Evolutionary conservation across 30 jellyfish, hydroid and myxozoan species (phyloP).

Genomic region (Nemopilema nomurai): DNA sequence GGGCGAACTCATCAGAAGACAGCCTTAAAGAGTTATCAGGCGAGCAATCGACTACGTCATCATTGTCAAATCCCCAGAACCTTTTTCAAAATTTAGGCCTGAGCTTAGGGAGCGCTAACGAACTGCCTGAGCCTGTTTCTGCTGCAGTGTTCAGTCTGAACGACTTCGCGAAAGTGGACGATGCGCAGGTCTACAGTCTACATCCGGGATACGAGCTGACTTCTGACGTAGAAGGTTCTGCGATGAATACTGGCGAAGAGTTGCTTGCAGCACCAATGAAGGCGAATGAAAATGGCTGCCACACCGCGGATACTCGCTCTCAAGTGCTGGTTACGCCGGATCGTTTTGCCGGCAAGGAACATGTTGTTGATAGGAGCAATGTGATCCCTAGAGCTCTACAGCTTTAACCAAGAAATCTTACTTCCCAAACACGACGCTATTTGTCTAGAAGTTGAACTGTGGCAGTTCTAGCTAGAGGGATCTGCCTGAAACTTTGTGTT

Average conservation of each 20-base stretch:
- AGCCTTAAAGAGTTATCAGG: neutral
- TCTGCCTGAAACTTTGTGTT: too few relatives aligned
- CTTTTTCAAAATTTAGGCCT: constrained; percentile 2
- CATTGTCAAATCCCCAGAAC: neutral
- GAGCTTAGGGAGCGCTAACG: neutral
- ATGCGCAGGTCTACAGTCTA: constrained; percentile 13
- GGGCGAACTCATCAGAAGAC: too few relatives aligned
- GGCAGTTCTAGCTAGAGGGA: too few relatives aligned
- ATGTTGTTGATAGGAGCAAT: too few relatives aligned
- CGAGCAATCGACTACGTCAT: neutral
- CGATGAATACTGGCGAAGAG: neutral
- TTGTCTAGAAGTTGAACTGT: too few relatives aligned
- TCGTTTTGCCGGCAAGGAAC: too few relatives aligned
- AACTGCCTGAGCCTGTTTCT: constrained; percentile 25
- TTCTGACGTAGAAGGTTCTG: constrained; percentile 1
- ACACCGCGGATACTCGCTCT: too few relatives aligned
- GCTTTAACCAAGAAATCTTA: too few relatives aligned
- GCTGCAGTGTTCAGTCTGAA: constrained; percentile 22
- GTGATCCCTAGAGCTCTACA: too few relatives aligned
- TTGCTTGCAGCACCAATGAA: neutral
- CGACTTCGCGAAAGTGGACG: constrained; percentile 26
- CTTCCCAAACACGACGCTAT: too few relatives aligned
- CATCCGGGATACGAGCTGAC: constrained; percentile 34
- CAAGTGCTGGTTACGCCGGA: too few relatives aligned
- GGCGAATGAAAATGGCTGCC: too few relatives aligned